Evolutionary conservation across 2,113 vertebrate species (phyloP).

Genomic region (Terrapene triunguis): DNA sequence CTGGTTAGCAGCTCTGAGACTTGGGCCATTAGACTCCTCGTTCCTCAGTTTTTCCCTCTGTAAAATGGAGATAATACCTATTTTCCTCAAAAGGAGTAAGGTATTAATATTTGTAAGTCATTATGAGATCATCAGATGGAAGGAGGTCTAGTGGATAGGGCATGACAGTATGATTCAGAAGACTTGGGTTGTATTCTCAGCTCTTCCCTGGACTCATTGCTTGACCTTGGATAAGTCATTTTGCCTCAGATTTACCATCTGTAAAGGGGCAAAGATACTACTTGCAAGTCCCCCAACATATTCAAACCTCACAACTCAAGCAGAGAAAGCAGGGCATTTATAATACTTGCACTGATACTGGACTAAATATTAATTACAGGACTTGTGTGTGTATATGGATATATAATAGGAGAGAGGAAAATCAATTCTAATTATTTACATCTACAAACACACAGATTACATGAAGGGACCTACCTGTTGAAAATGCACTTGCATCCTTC

Average conservation of each 20-base stretch:
- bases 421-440: neutral
- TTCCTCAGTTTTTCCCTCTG: fast-evolving
- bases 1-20: fast-evolving
- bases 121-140: fast-evolving
- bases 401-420: neutral
- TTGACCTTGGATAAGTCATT: neutral
- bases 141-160: neutral
- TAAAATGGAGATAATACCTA: fast-evolving
- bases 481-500: neutral
- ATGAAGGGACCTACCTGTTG: neutral
- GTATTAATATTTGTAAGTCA: neutral
- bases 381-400: neutral
- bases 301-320: neutral
- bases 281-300: neutral
- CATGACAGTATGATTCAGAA: fast-evolving
- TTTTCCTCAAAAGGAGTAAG: neutral
- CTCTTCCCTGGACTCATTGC: neutral
- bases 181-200: neutral
- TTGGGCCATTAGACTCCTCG: fast-evolving
- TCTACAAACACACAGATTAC: neutral
- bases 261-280: neutral
- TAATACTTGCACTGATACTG: neutral
- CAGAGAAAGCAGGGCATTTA: neutral
- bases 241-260: neutral
- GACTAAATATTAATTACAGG: neutral